Evolutionary conservation across 2,113 vertebrate species (phyloP).

Genomic region (Platichthys flesus): DNA sequence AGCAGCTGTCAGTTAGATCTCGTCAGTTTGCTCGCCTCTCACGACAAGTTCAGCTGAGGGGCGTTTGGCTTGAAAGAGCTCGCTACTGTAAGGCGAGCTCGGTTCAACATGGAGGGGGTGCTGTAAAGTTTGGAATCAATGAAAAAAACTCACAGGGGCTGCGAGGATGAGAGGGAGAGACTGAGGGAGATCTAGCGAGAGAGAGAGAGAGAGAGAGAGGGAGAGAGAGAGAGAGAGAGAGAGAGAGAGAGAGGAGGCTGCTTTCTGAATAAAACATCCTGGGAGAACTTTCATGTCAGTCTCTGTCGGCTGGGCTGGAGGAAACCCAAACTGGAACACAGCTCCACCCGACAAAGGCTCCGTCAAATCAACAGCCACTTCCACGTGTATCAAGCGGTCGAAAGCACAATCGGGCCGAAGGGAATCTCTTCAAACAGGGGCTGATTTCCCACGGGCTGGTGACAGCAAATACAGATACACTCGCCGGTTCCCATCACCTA

Average conservation of each 20-base stretch:
- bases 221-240: not conserved
- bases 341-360: conserved; percentile 51
- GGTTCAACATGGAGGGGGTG: conserved; percentile 13
- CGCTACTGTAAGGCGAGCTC: not conserved
- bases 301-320: conserved; percentile 50
- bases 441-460: conserved; percentile 56
- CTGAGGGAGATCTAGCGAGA: not conserved
- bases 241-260: not conserved
- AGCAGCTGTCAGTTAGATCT: conserved; percentile 10
- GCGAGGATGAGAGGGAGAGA: not conserved
- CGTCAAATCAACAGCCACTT: conserved; percentile 60
- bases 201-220: not conserved
- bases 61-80: conserved; percentile 1
- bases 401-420: conserved; percentile 54
- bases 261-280: conserved; percentile 71
- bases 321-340: conserved; percentile 63
- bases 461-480: conserved; percentile 32
- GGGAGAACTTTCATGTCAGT: conserved; percentile 66
- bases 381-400: conserved; percentile 45
- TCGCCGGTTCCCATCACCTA: conserved; percentile 43
- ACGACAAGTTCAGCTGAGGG: conserved; percentile 24
- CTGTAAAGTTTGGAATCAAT: conserved; percentile 44
- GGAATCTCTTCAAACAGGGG: conserved; percentile 62
- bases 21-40: not conserved
- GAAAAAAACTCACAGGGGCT: conserved; percentile 33